phyloP scores from a whole-genome alignment of 2,797 vertebrate genomes.

The Rhinoraja longicauda region DNA sequence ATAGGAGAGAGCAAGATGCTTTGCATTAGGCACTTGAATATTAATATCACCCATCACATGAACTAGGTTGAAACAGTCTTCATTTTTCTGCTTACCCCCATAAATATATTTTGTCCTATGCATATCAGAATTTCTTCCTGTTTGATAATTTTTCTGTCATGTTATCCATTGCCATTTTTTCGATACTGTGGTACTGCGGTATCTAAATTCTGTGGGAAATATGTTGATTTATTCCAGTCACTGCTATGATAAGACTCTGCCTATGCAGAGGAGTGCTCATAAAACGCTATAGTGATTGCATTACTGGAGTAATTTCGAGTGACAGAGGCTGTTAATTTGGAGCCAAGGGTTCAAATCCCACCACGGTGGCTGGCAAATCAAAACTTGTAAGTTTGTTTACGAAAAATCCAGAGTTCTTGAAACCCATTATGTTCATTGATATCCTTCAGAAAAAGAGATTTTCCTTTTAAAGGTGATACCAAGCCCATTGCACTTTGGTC shows the following conservation, averaged over 20 bases:
- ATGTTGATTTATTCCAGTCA: background rate
- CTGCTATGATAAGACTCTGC: background rate
- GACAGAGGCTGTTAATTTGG: background rate
- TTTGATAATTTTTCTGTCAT: conserved; percentile 51
- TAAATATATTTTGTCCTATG: conserved; percentile 34
- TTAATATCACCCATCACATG: background rate
- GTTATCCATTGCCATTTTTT: conserved; percentile 41
- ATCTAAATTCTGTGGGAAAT: background rate
- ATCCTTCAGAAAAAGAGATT: too few relatives aligned
- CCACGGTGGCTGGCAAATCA: too few relatives aligned
- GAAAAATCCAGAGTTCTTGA: too few relatives aligned
- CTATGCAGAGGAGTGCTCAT: background rate
- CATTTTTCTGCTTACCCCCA: background rate
- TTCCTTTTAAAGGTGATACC: too few relatives aligned
- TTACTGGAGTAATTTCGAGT: too few relatives aligned
- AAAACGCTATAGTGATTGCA: too few relatives aligned
- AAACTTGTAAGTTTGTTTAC: too few relatives aligned
- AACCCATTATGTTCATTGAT: too few relatives aligned
- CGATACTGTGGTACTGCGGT: background rate
- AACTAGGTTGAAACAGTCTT: background rate
- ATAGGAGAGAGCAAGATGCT: too few relatives aligned
- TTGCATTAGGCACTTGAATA: background rate
- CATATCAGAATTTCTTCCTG: conserved; percentile 44
- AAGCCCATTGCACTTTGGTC: too few relatives aligned
- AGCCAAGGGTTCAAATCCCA: too few relatives aligned